A percentile compares a stretch with the other conserved stretches of the same genome.
Evolutionary conservation across 2,797 vertebrate genomes (phyloP).

Genomic region (Propithecus perrieri): DNA sequence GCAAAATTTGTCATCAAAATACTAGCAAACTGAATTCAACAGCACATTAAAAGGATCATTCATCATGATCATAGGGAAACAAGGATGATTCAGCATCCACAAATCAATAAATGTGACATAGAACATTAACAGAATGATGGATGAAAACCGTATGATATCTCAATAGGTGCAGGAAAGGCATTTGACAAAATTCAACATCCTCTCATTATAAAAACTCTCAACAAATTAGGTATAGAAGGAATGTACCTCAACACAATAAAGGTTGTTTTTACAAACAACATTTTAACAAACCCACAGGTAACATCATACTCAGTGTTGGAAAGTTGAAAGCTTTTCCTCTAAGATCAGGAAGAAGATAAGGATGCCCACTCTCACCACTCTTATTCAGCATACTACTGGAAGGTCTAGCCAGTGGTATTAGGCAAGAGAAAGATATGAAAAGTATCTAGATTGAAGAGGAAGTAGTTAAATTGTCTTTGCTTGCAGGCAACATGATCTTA

Average conservation of each 20-base stretch:
- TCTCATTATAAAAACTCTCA: not conserved
- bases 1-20: not conserved
- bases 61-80: not conserved
- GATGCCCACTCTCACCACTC: not conserved
- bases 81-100: not conserved
- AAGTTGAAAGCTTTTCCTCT: not conserved
- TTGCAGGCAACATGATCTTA: not conserved
- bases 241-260: not conserved
- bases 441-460: not conserved
- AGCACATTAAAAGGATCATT: not conserved
- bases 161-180: not conserved
- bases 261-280: no score
- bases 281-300: not conserved
- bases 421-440: not conserved
- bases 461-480: not conserved
- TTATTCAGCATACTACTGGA: not conserved
- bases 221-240: not conserved
- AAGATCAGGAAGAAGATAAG: not conserved
- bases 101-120: not conserved
- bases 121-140: not conserved
- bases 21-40: not conserved
- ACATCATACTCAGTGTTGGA: not conserved
- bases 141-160: not conserved
- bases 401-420: not conserved
- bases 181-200: not conserved